A percentile compares a stretch with the other conserved stretches of the same genome.
Evolutionary conservation across 1,140 invertebrate genomes (phyloP).

Genomic region (Atta colombica): DNA sequence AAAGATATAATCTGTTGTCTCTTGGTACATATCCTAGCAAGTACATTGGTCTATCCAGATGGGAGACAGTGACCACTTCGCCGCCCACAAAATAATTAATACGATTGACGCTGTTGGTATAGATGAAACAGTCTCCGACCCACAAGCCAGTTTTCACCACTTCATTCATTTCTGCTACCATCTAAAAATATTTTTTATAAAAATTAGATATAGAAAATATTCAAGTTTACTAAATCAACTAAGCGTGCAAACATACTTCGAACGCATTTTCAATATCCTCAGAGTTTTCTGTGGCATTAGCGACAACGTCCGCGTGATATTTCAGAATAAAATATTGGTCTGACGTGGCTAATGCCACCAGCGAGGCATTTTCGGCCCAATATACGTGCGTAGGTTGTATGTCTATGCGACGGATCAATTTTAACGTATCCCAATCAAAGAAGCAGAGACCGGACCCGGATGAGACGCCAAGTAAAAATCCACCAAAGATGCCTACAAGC

Average conservation of each 20-base stretch:
- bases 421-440: conserved; percentile 98
- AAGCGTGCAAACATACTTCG: conserved; percentile 90
- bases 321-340: conserved; percentile 98
- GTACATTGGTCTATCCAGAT: conserved; percentile 97
- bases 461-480: conserved; percentile 96
- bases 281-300: conserved; percentile 91
- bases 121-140: conserved; percentile 99
- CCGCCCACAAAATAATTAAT: conserved; percentile 99
- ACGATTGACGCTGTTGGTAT: conserved; percentile 98
- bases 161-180: conserved; percentile 96
- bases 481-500: conserved; percentile 96
- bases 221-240: neutral
- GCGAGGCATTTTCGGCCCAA: conserved; percentile 98
- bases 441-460: conserved; percentile 97
- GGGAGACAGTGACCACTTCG: conserved; percentile 99
- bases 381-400: conserved; percentile 97
- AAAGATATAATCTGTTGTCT: conserved; percentile 98
- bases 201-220: neutral
- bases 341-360: conserved; percentile 97
- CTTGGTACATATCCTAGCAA: conserved; percentile 98
- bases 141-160: conserved; percentile 98
- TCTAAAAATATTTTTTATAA: conserved; percentile 85
- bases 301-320: conserved; percentile 93
- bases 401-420: conserved; percentile 97
- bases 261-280: conserved; percentile 99